Evolutionary conservation across 2,113 vertebrate genomes (phyloP).

Genomic region (Elephas maximus): DNA sequence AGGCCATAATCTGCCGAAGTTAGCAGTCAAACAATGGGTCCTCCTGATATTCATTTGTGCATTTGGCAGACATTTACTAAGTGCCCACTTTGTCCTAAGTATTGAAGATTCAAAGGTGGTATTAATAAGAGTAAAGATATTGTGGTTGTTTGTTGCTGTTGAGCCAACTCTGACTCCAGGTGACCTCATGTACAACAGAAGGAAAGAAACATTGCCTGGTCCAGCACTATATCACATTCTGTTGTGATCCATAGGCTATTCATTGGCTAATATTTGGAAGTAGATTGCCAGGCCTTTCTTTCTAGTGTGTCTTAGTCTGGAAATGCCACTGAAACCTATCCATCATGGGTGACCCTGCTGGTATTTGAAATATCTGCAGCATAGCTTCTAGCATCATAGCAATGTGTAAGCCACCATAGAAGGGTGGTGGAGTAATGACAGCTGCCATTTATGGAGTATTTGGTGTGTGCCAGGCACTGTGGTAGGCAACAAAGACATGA

Average conservation of each 20-base stretch:
- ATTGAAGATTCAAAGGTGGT: background rate
- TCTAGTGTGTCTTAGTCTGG: background rate
- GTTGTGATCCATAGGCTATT: too few relatives aligned
- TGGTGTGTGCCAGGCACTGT: background rate
- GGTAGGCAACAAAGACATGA: background rate
- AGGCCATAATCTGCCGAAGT: accelerated
- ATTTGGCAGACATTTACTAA: background rate
- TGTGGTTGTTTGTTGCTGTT: background rate
- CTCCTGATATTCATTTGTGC: background rate
- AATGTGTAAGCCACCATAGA: background rate
- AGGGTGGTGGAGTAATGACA: background rate
- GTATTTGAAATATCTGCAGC: background rate
- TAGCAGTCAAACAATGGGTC: background rate
- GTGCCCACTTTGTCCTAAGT: background rate
- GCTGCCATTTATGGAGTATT: accelerated
- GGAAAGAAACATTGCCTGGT: background rate
- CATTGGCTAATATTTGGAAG: background rate
- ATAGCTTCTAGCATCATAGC: background rate
- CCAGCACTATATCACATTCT: background rate
- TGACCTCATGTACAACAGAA: background rate
- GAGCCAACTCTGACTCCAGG: background rate
- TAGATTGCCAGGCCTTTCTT: background rate
- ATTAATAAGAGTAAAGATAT: background rate
- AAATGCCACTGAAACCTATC: background rate
- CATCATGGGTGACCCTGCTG: background rate